Percentiles rank a stretch among this genome's conserved stretches.
Evolutionary conservation across 2,888 invertebrate genomes (phyloP).

Genomic region (Nomada ruficornis): DNA sequence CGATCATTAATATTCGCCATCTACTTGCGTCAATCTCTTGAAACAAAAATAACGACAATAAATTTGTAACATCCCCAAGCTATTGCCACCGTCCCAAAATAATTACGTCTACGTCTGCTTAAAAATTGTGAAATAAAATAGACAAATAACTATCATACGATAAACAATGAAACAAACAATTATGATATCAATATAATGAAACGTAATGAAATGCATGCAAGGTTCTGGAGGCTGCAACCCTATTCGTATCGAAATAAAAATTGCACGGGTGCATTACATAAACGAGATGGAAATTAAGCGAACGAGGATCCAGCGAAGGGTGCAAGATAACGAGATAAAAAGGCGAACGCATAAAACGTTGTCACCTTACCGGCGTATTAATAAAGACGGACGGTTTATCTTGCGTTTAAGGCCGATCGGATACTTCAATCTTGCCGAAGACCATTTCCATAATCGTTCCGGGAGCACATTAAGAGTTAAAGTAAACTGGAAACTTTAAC

Average conservation of each 20-base stretch:
- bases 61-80: background rate
- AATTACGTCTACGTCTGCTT: no score
- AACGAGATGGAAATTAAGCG: conserved; percentile 9
- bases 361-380: conserved; percentile 11
- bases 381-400: conserved; percentile 45
- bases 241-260: background rate
- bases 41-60: background rate
- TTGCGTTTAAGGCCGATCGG: conserved; percentile 45
- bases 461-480: conserved; percentile 53
- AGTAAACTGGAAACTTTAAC: conserved; percentile 64
- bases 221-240: background rate
- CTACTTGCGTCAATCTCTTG: conserved; percentile 4
- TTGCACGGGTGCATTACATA: background rate
- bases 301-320: background rate
- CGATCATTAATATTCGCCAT: conserved; percentile 6
- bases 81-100: background rate
- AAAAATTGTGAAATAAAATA: no score
- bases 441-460: conserved; percentile 62
- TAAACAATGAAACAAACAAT: no score
- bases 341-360: background rate
- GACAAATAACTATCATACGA: no score
- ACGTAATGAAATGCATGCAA: no score
- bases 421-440: conserved; percentile 38
- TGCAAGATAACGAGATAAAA: conserved; percentile 24
- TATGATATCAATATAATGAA: no score